Base-by-base conservation (phyloP, 1,140 invertebrate genomes). In the Lasioglossum albipes region DNA sequence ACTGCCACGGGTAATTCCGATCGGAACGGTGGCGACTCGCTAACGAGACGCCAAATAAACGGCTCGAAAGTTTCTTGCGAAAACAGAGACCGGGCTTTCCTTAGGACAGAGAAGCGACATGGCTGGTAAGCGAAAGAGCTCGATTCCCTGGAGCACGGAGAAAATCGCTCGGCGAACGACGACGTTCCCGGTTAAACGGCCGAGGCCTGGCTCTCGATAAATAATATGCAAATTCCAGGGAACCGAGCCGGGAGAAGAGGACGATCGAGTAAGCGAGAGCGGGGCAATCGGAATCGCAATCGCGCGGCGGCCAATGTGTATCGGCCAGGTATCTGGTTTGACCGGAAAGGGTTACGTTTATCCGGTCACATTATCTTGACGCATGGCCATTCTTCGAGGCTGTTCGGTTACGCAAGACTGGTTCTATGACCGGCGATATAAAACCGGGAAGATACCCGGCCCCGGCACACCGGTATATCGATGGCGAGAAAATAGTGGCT, bases 281-380 rank as follows among this genome's bases (percentile, higher is more conserved):
- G 7, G 45, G 13, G 45, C 45, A 49, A 49, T 49, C 31, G 54
- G 31, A 45, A 72, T 52, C 59, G 61, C 31, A 74, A 68, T 69
- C 59, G 66, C 27, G 41, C 10, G 45, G 10, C 2, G 45, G 45
- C 9, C 45, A 31, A 31, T 70, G 42, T 31, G 73, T 82, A 83
- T 62, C 61, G 45, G 49, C 20, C 52, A 41, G 73, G 71, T 75
- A 84, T 88, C 82, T 80, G 84, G 80, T 88, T 87, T 76, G 82
- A 74, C 86, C 79, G 84, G 84, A 87, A 87, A 88, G 82, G 85
- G 84, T 89, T 87, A 83, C 82, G 84, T 89, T 90, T 88, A 90
- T 89, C 89, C 88, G 61, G 80, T 83, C 71, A 82, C 81, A 86
- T 84, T 81, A 83, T 84, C 84, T 90, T 83, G 88, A 88, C 82